Percentiles rank a stretch among this genome's conserved stretches.
Evolutionary conservation across 2,888 invertebrate species (phyloP).

Genomic region (Aproaerema taeniolella): DNA sequence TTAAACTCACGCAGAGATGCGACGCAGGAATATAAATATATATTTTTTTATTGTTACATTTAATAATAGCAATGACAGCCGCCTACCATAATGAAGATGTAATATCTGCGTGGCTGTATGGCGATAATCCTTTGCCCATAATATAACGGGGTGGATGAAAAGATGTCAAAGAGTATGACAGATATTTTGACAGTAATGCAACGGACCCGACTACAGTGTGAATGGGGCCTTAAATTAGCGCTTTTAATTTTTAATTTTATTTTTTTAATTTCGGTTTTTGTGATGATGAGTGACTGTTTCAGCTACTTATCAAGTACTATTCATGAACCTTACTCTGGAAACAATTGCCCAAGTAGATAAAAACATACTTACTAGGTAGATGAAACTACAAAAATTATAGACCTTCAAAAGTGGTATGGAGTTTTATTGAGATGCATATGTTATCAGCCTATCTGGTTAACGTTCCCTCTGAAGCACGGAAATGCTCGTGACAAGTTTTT

Average conservation of each 20-base stretch:
- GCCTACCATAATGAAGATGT: slow-evolving; percentile 77
- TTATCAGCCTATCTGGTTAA: too few relatives aligned
- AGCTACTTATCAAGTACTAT: too few relatives aligned
- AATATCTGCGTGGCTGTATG: slow-evolving; percentile 66
- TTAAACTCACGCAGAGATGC: slow-evolving; percentile 68
- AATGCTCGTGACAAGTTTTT: too few relatives aligned
- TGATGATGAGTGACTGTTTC: too few relatives aligned
- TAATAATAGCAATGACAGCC: slow-evolving; percentile 56
- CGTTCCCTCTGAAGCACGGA: too few relatives aligned
- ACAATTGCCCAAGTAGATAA: too few relatives aligned
- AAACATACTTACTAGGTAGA: too few relatives aligned
- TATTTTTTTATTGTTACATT: slow-evolving; percentile 45
- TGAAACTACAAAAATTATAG: too few relatives aligned
- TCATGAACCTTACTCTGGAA: too few relatives aligned
- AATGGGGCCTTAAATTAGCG: slow-evolving; percentile 36
- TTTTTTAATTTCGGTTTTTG: too few relatives aligned
- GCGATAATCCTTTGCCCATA: slow-evolving; percentile 65
- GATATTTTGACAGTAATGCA: slow-evolving; percentile 77
- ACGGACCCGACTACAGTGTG: slow-evolving; percentile 42
- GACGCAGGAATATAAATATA: slow-evolving; percentile 57
- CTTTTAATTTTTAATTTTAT: slow-evolving; percentile 30
- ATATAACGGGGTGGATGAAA: slow-evolving; percentile 73
- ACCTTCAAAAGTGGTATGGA: too few relatives aligned
- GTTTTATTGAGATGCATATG: too few relatives aligned
- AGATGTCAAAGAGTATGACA: slow-evolving; percentile 74